Evolutionary conservation across 2,797 vertebrate species (phyloP).

Genomic region (Xiphorhynchus erythropygius): DNA sequence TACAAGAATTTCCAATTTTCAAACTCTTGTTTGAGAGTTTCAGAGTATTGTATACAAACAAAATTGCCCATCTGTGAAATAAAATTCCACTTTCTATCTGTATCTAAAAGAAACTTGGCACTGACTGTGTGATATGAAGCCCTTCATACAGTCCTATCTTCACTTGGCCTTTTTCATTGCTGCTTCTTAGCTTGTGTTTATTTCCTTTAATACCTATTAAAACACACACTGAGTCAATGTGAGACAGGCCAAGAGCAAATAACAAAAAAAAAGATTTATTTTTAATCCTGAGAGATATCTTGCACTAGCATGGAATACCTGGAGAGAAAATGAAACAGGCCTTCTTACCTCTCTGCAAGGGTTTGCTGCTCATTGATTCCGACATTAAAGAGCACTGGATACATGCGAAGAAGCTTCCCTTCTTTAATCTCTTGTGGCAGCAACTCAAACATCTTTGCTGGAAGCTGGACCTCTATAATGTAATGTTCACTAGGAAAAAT

Average conservation of each 20-base stretch:
- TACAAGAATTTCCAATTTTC: not conserved
- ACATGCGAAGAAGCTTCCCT: conserved; percentile 86
- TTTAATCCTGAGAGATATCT: not conserved
- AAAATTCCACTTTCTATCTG: not conserved
- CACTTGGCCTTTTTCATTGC: not conserved
- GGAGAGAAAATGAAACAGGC: not conserved
- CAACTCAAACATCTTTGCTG: conserved; percentile 85
- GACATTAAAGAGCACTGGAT: conserved; percentile 94
- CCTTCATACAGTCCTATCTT: not conserved
- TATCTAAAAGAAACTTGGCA: not conserved
- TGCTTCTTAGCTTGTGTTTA: not conserved
- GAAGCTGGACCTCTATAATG: conserved; percentile 93
- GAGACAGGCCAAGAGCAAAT: not conserved
- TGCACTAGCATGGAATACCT: not conserved
- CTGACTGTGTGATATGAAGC: not conserved
- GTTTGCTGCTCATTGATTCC: conserved; percentile 99
- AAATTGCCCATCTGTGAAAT: not conserved
- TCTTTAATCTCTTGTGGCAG: conserved; percentile 91
- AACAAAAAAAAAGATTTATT: not conserved
- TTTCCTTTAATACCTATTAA: not conserved
- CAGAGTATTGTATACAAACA: not conserved
- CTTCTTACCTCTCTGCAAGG: conserved; percentile 91
- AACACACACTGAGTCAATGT: not conserved
- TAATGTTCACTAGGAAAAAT: conserved; percentile 85
- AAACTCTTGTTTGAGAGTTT: not conserved